These are phyloP conservation scores for Okamejei kenojei DNA, from an alignment of 2,797 vertebrate genomes.

Conservation along the genomic window DNA sequence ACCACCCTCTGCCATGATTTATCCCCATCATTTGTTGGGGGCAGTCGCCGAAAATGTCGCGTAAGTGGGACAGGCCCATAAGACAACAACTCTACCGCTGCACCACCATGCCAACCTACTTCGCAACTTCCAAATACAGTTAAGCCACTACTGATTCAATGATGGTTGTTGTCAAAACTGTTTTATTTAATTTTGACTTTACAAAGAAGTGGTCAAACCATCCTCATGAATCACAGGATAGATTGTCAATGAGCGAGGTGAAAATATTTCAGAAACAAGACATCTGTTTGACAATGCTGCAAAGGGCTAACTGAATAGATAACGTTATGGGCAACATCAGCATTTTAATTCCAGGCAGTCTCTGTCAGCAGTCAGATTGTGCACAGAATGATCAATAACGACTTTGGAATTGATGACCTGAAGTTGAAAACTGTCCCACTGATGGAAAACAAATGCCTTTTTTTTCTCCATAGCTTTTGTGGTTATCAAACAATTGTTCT, in stretches of 20 bases:
- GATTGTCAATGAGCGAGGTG: not conserved
- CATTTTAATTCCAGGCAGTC: not conserved
- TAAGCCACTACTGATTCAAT: not conserved
- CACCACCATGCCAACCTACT: not conserved
- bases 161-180: not conserved
- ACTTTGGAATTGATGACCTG: not conserved
- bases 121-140: not conserved
- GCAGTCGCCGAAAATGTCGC: too few species aligned
- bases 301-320: slow-evolving; percentile 10
- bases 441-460: not conserved
- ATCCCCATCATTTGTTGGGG: too few species aligned
- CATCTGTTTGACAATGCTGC: not conserved
- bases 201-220: not conserved
- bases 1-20: not conserved
- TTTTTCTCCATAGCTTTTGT: not conserved
- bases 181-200: not conserved
- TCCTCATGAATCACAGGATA: not conserved
- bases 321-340: not conserved
- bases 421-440: slow-evolving; percentile 9
- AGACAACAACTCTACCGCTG: too few species aligned
- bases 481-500: slow-evolving; percentile 10
- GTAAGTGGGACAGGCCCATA: too few species aligned
- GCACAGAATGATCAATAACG: slow-evolving; percentile 9
- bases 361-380: not conserved
- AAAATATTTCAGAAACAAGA: not conserved